Evolutionary conservation across 2,888 invertebrate genomes (phyloP), one percentile per base, ranked within the genome.

Genomic region (Therioaphis trifolii): DNA sequence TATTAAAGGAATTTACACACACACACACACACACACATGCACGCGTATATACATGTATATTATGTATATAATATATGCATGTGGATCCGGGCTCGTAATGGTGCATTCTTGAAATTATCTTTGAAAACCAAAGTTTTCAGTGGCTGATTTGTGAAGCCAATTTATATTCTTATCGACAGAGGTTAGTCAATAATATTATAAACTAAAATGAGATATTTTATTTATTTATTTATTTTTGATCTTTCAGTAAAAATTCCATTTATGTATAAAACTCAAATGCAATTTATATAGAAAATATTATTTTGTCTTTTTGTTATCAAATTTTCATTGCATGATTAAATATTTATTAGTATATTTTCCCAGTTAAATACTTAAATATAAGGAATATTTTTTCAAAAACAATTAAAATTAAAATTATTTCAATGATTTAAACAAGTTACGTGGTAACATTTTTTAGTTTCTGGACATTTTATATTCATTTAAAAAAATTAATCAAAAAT

Each of bases 161-260:
- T 78, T 78, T 68, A 68, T 69, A 79, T 46, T 4, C 43, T 79
- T 71, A 79, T 79, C 71, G 58, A 21, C n/a, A 11, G 21, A 49
- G 40, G 52, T 21, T 43, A 76, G 9, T 24, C 49, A 43, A 66
- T 69, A 55, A 69, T 55, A 52, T 40, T 24, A 12, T 35, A 49
- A 55, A 55, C 29, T 63, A 35, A 35, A 46, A 75, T 63, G 46
- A 35, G 24, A n/a, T 66, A 21, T 1, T 11, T n/a, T 35, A 35
- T 29, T n/a, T n/a, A n/a, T n/a, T n/a, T n/a, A n/a, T n/a, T n/a
- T n/a, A n/a, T n/a, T n/a, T n/a, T n/a, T n/a, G n/a, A n/a, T n/a
- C n/a, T n/a, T n/a, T n/a, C n/a, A n/a, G 14, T 29, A 9, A n/a
- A 29, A 11, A 49, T 43, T 9, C 27, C n/a, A 71, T 49, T 71